Conservation (phyloP, 2,113 vertebrate genomes). For the Chaenocephalus aceratus region DNA sequence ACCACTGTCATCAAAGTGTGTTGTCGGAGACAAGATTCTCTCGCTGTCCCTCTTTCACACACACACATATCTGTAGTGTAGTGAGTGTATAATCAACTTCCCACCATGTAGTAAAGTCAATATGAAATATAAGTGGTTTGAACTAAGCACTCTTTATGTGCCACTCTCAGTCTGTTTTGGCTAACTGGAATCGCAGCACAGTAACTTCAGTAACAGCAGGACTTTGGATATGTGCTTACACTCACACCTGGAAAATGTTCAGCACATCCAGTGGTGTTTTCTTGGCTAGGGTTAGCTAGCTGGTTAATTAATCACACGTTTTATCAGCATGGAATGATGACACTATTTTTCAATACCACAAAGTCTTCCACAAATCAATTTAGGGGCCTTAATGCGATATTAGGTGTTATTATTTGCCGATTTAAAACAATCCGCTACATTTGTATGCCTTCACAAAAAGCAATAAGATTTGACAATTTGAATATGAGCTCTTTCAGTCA, state of each 20-base stretch:
- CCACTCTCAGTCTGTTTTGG: slow-evolving; percentile 19
- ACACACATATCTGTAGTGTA: slow-evolving; percentile 23
- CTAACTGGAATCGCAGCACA: neutral
- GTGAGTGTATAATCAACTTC: slow-evolving; percentile 53
- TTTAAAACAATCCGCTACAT: too few relatives aligned
- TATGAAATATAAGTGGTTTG: slow-evolving; percentile 52
- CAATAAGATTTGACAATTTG: too few relatives aligned
- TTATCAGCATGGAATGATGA: too few relatives aligned
- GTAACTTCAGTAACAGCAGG: slow-evolving; percentile 9
- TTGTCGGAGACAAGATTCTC: slow-evolving; percentile 25
- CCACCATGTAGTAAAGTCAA: slow-evolving; percentile 54
- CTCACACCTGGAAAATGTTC: slow-evolving; percentile 27
- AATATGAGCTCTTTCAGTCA: too few relatives aligned
- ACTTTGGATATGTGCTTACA: neutral
- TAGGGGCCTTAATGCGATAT: too few relatives aligned
- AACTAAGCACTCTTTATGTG: slow-evolving; percentile 45
- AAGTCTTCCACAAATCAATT: too few relatives aligned
- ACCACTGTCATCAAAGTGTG: slow-evolving; percentile 45
- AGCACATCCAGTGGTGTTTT: neutral
- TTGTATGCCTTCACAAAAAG: too few relatives aligned
- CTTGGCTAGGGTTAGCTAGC: neutral
- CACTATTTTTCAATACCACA: too few relatives aligned
- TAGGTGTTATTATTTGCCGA: too few relatives aligned
- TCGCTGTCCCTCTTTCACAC: neutral
- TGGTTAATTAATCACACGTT: too few relatives aligned